These are phyloP conservation scores for Sylvicola cinctus DNA, from an alignment of 2,888 invertebrate species.

Conservation along the genomic window DNA sequence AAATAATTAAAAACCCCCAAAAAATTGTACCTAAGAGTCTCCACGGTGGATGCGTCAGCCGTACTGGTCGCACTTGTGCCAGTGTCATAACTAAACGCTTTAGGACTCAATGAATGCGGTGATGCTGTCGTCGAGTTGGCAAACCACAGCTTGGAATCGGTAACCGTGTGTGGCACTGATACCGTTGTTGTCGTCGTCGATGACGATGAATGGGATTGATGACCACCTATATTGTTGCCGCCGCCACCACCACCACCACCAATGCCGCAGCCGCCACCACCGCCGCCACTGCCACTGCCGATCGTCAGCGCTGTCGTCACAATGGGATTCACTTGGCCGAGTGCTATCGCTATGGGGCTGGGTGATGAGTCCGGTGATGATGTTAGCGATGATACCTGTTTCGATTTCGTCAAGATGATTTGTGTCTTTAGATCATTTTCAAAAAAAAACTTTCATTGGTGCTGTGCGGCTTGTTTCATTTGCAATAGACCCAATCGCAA, in stretches of 20 bases:
- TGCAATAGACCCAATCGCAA: not conserved
- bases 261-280: conserved; percentile 19
- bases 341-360: conserved; percentile 59
- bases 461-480: too few relatives aligned
- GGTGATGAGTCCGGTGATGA: conserved; percentile 82
- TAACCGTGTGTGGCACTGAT: conserved; percentile 20
- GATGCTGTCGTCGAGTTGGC: conserved; percentile 56
- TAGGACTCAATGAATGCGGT: conserved; percentile 48
- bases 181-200: conserved; percentile 14
- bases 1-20: too few relatives aligned
- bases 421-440: not conserved
- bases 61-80: conserved; percentile 30
- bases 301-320: conserved; percentile 21
- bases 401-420: conserved; percentile 1
- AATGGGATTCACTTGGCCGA: conserved; percentile 32
- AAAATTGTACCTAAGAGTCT: too few relatives aligned
- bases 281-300: conserved; percentile 17
- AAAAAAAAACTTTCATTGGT: too few relatives aligned
- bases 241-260: conserved; percentile 13
- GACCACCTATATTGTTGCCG: conserved; percentile 7
- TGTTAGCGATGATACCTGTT: conserved; percentile 37
- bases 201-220: conserved; percentile 12
- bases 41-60: conserved; percentile 21
- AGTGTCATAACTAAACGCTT: conserved; percentile 59
- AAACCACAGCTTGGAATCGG: conserved; percentile 27